Base-by-base conservation (phyloP, 2,113 vertebrate species). In the Propithecus coquereli region DNA sequence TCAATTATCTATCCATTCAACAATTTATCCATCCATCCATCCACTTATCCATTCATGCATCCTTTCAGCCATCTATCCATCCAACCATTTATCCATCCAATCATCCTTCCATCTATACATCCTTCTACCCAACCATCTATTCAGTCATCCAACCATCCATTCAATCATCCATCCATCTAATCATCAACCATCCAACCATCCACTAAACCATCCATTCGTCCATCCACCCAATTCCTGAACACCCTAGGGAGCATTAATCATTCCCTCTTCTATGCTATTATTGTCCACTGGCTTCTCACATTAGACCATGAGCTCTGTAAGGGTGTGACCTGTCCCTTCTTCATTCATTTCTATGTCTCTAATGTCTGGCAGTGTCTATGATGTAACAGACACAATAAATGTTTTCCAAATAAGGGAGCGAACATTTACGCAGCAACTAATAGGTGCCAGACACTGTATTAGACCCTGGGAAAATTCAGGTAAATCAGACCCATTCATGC, bases 331-430 rank as follows among this genome's bases (percentile, higher is more conserved):
- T 74, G 16, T 52, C 30, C 11, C 5, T 90, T 93, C 59, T 95
- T 79, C 9, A 77, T 84, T 94, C 25, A 43, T 85, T 17, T 81
- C 87, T 87, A 13, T 47, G 85, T 82, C 68, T 77, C 61, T 45
- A 50, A 16, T 43, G 10, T 95, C 77, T 27, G 43, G 27, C 14
- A 87, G 23, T 65, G 70, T 70, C 82, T 61, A 43, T 13, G 59
- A 73, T 89, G 76, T 1, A 97, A 37, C 40, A 82, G 52, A 95
- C 27, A 87, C 76, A 97, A 50, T 63, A 92, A 68, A 66, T 90
- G 17, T 87, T 96, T 94, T 82, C 43, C 37, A 79, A 93, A 57
- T 77, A 61, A 90, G 12, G 73, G 22, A 83, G 25, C 4, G 30
- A 52, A 70, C 80, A 81, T 89, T 87, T 93, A 71, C 81, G 52